Evolutionary conservation across 2,888 invertebrate species (phyloP).

Genomic region (Cerastoderma edule): DNA sequence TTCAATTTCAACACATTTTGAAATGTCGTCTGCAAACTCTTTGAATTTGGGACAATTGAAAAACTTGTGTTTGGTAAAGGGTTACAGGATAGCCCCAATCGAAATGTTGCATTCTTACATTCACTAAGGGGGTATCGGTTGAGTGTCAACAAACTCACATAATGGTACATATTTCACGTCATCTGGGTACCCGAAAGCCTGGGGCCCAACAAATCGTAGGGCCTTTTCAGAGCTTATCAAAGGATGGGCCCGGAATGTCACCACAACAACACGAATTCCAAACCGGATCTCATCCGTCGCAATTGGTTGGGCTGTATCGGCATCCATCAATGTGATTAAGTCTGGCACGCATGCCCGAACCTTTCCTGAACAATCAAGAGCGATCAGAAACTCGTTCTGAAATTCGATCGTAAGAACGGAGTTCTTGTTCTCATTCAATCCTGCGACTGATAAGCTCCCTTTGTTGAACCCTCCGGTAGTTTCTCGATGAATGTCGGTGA

Average conservation of each 20-base stretch:
- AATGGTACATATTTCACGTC: conserved; percentile 61
- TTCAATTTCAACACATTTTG: too few relatives aligned
- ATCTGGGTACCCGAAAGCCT: conserved; percentile 71
- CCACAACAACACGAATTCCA: conserved; percentile 76
- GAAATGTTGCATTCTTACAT: too few relatives aligned
- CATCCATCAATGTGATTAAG: conserved; percentile 76
- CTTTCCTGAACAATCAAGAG: conserved; percentile 29
- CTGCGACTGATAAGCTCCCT: conserved; percentile 69
- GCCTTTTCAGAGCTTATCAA: conserved; percentile 67
- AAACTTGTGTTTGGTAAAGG: too few relatives aligned
- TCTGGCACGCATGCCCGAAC: conserved; percentile 77
- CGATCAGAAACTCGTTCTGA: conserved; percentile 81
- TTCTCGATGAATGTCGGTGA: conserved; percentile 71
- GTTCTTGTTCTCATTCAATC: conserved; percentile 55
- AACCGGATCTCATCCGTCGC: conserved; percentile 77
- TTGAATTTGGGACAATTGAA: too few relatives aligned
- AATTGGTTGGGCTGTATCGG: conserved; percentile 78
- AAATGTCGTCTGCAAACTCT: too few relatives aligned
- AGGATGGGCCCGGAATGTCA: conserved; percentile 70
- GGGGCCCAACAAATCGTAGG: conserved; percentile 74
- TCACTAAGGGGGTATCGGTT: conserved; percentile 49
- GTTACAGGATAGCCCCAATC: too few relatives aligned
- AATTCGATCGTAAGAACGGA: conserved; percentile 70
- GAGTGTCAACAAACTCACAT: conserved; percentile 39
- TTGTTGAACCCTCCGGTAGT: conserved; percentile 76